Conservation (phyloP, 2,888 invertebrate genomes). For the Polymixis lichenea region DNA sequence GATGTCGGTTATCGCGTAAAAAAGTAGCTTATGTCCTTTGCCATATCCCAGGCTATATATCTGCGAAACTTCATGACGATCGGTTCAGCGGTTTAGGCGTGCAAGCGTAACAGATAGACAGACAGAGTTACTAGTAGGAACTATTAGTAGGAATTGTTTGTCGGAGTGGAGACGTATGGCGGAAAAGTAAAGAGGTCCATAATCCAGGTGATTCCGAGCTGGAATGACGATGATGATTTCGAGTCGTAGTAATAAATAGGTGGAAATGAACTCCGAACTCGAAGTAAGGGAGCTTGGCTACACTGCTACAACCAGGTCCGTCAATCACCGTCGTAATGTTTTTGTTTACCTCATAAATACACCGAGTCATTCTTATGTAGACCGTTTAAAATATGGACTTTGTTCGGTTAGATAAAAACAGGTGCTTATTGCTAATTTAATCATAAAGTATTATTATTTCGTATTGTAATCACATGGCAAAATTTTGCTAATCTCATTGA, state of each 20-base stretch:
- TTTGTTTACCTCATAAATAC: not conserved
- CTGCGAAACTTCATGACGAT: no score
- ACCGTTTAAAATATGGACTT: conserved; percentile 14
- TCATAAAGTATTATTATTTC: not conserved
- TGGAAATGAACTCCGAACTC: not conserved
- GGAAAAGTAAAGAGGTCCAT: no score
- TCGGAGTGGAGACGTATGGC: no score
- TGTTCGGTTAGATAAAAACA: not conserved
- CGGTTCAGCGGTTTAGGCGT: no score
- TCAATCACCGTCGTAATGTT: not conserved
- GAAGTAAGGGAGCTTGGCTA: not conserved
- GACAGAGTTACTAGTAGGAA: no score
- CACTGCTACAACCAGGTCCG: not conserved
- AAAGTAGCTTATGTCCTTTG: no score
- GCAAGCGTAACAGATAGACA: no score
- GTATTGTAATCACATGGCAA: not conserved
- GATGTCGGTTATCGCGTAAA: no score
- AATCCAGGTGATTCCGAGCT: no score
- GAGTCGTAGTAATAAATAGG: not conserved
- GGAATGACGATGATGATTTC: no score
- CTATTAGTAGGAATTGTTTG: no score
- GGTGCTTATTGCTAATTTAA: not conserved
- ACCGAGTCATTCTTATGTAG: not conserved
- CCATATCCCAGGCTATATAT: no score
- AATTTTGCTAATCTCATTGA: not conserved